Conservation (phyloP, 2,797 vertebrate species). For the Sphaeramia orbicularis region DNA sequence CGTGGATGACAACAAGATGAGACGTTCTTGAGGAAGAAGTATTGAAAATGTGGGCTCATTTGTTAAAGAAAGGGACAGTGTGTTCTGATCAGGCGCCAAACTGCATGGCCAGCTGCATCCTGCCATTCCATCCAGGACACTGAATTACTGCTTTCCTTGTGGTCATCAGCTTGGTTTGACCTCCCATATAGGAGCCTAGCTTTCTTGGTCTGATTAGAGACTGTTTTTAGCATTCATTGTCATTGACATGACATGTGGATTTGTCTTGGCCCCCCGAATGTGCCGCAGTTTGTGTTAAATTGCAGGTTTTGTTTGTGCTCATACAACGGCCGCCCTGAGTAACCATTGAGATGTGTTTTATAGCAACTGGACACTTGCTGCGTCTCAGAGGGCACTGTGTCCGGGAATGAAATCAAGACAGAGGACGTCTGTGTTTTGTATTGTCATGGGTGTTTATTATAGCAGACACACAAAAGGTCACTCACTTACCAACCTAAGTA, state of each 20-base stretch:
- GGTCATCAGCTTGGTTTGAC: constrained; percentile 69
- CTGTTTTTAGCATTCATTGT: constrained; percentile 67
- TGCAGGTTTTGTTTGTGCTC: constrained; percentile 71
- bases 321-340: constrained; percentile 61
- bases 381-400: constrained; percentile 35
- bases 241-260: constrained; percentile 78
- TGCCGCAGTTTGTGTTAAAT: constrained; percentile 72
- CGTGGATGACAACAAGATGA: neutral
- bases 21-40: neutral
- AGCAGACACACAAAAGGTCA: neutral
- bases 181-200: constrained; percentile 62
- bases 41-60: neutral
- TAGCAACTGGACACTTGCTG: constrained; percentile 49
- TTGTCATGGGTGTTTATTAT: constrained; percentile 18
- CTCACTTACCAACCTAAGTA: constrained; percentile 1
- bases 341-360: constrained; percentile 52
- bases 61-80: constrained; percentile 27
- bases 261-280: constrained; percentile 70
- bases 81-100: constrained; percentile 43
- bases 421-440: constrained; percentile 27
- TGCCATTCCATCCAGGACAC: constrained; percentile 57
- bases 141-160: constrained; percentile 77
- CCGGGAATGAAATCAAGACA: constrained; percentile 21
- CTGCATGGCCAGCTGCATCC: constrained; percentile 42
- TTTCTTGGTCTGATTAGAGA: constrained; percentile 72